Evolutionary conservation across 2,888 invertebrate species (phyloP), one percentile per base, ranked within the genome.

Genomic region (Invenusta paracnida): DNA sequence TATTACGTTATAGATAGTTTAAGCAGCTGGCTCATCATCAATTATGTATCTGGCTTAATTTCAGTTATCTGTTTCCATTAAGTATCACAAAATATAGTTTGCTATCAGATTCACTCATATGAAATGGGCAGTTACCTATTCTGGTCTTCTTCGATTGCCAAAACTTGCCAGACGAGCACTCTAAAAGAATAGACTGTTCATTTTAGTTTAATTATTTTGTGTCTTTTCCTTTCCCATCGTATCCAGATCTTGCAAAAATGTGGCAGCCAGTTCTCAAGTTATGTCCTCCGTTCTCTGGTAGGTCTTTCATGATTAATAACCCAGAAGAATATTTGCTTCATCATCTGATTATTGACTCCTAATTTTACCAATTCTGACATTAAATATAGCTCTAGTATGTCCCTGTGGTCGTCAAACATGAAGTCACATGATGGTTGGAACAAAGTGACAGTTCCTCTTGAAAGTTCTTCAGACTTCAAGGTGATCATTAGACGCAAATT

Each of bases 391-490:
- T 73, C 73, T 5, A 73, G 73, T 73, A 73, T 5, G 2, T 5
- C 11, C 5, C 2, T 73, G 27, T 73, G 73, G 73, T 13, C 2
- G 23, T 73, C 73, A 73, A 5, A 5, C 11, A 23, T 5, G 73
- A 25, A 2, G 73, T 23, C 17, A 25, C 2, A 5, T n/a, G 73
- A 23, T 23, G 23, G 25, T 23, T 84, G 84, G 84, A n/a, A 84
- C 29, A 67, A 27, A 2, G 84, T 25, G 1, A 66, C 66, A 67
- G 67, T 84, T 81, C 0, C 25, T n/a, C 84, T 84, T 81, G 29
- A 84, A 23, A 84, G 84, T 29, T 67, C 84, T 29, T 67, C 66
- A 11, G 84, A 84, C 67, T 84, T 67, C 67, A 84, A 84, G 84
- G 84, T 84, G 73, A 73, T 73, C 73, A 48, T 48, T 48, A 5